Base-by-base conservation (phyloP, 1,140 invertebrate genomes). In the Trichonephila inaurata region DNA sequence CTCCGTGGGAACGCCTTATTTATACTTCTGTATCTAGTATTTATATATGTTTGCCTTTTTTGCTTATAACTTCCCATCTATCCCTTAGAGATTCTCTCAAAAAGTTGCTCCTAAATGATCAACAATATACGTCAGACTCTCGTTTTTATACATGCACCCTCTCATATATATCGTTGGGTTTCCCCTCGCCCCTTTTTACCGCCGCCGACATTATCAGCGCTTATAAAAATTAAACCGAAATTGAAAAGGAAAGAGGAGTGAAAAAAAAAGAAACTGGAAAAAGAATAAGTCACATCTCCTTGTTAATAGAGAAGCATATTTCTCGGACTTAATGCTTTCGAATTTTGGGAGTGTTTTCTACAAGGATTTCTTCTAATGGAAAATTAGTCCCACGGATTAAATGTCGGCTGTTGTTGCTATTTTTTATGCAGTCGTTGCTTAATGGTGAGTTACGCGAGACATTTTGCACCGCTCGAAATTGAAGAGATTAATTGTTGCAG, bases 231-330 rank as follows among this genome's bases (percentile, higher is more conserved):
- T 91, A 91, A 91, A 58, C 90, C 40, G 2, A 40, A 82, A 91
- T 44, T n/a, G 60, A 83, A 61, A 62, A 61, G 58, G 58, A 90
- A 28, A 58, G 40, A 51, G 19, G 18, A 60, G 44, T 58, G 7
- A 24, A 85, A 85, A 40, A 40, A 58, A 51, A 83, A 21, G 21
- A 21, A 77, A 90, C n/a, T 33, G 24, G 14, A 40, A 89, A 28
- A 77, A 66, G 62, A 89, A 69, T 62, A 51, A 90, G 89, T 90
- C 44, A n/a, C 89, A 90, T 90, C 72, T 77, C 89, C 72, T 90
- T 81, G 89, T 90, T 90, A 90, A 90, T 90, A 90, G 89, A 61
- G 89, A 90, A 81, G 69, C 89, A 90, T 90, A 90, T 90, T 90
- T 90, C 24, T 14, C 69, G 24, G 19, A 81, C 69, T 81, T 90